A percentile compares a stretch with the other conserved stretches of the same genome.
These are phyloP conservation scores for Drosophila neotestacea DNA, from an alignment of 2,888 invertebrate species.

Conservation along the genomic window DNA sequence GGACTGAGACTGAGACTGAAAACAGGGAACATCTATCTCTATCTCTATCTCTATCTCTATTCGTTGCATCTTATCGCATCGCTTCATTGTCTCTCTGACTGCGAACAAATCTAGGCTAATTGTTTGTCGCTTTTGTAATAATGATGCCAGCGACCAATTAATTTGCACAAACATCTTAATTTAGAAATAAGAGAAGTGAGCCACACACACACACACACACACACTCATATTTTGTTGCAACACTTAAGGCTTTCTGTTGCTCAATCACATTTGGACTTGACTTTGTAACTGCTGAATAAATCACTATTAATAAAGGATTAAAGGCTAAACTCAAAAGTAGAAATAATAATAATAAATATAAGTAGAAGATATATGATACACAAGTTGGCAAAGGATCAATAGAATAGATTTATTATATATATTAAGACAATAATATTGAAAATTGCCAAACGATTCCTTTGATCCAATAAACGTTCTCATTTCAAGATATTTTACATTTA, in stretches of 20 bases:
- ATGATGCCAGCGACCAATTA: constrained; percentile 83
- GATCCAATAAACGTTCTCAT: no score
- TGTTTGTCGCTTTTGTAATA: constrained; percentile 81
- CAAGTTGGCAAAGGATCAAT: no score
- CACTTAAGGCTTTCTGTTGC: constrained; percentile 9
- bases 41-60: constrained; percentile 3
- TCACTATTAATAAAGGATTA: no score
- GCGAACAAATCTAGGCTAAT: constrained; percentile 79
- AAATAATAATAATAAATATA: no score
- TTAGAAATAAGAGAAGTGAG: constrained; percentile 60
- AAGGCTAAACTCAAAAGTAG: no score
- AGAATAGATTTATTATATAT: no score
- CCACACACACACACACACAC: constrained; percentile 8
- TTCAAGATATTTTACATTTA: no score
- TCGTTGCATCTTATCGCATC: constrained; percentile 8
- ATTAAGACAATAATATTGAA: no score
- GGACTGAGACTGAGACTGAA: background rate
- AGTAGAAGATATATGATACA: no score
- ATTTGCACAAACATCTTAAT: constrained; percentile 82
- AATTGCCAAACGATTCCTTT: no score
- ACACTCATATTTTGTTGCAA: background rate
- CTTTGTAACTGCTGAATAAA: constrained; percentile 8
- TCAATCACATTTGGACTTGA: constrained; percentile 14
- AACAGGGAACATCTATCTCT: background rate
- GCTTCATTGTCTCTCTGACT: constrained; percentile 5